Base-by-base conservation (phyloP, 2,888 invertebrate species). In the Ditylenchus weischeri region DNA sequence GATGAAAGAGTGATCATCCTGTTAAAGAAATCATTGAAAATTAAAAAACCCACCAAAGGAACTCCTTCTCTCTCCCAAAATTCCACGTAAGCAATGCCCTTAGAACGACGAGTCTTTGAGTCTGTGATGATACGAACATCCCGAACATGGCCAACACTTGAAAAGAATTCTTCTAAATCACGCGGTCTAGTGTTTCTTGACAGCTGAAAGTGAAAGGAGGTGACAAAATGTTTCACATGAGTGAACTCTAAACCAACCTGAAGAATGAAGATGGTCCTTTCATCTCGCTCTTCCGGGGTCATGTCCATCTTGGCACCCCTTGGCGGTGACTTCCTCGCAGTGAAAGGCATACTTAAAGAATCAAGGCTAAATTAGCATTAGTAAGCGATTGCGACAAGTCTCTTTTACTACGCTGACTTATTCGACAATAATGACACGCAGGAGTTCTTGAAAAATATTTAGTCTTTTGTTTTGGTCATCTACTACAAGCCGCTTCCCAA, bases 41-140 rank as follows among this genome's bases (percentile, higher is more conserved):
- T 19, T 36, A 60, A 23, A 49, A 8, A 18, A 68, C 88, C 88
- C 85, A 91, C 91, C 86, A 95, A 86, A 69, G 94, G 90, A 11
- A 98, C 96, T 72, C 94, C 93, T 86, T 95, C 95, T 0, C 93
- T 91, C 86, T 96, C 95, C 85, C 91, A 90, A 84, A 98, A 99
- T 86, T 99, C 98, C 69, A 99, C 93, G 83, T 99, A 99, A n/a
- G 96, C 92, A 79, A 99, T 96, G 58, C 98, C 98, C 86, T 99
- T 99, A 82, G 96, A 96, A 75, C 96, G 87, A 82, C 96, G 89
- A 0, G 98, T 99, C 85, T 96, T 95, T 85, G 95, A 96, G 85
- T 98, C 98, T 66, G 94, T 94, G 68, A 99, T 99, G 78, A 99
- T 89, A 80, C 96, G 88, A 23, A 99, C 98, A 86, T 99, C 98